Evolutionary conservation across 2,888 invertebrate genomes (phyloP).

Genomic region (Notocelia uddmanniana): DNA sequence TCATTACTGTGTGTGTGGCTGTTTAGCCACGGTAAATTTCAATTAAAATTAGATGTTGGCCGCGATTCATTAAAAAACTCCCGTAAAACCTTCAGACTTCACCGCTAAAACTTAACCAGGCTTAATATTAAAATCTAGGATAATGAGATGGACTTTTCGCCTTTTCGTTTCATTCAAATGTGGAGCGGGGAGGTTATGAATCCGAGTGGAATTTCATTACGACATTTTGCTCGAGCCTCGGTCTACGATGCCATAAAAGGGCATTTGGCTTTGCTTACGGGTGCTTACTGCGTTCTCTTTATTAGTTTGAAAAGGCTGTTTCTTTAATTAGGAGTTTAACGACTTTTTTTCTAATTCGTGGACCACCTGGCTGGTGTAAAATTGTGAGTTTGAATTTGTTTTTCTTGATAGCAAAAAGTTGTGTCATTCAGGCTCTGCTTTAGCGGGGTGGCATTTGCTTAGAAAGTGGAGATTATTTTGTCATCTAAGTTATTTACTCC

Average conservation of each 20-base stretch:
- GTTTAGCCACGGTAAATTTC: conserved; percentile 14
- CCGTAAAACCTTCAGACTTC: conserved; percentile 6
- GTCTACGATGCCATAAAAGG: conserved; percentile 55
- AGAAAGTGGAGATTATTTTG: not conserved
- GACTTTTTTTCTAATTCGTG: conserved; percentile 11
- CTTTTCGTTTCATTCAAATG: conserved; percentile 43
- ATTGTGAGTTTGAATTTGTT: conserved; percentile 1
- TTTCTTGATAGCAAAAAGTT: not conserved
- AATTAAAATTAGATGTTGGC: not conserved
- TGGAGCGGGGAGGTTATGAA: conserved; percentile 61
- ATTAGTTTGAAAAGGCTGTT: conserved; percentile 20
- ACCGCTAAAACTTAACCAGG: conserved; percentile 32
- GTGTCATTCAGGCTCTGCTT: not conserved
- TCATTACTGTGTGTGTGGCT: no score
- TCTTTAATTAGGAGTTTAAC: conserved; percentile 32
- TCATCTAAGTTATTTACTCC: not conserved
- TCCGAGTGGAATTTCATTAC: conserved; percentile 72
- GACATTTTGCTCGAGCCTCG: conserved; percentile 60
- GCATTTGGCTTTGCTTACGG: conserved; percentile 47
- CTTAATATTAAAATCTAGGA: conserved; percentile 31
- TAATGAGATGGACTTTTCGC: conserved; percentile 41
- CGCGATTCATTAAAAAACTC: conserved; percentile 26
- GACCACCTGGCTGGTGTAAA: conserved; percentile 23
- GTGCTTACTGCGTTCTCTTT: conserved; percentile 15
- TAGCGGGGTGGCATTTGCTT: not conserved